phyloP scores from a whole-genome alignment of 1,140 invertebrate species.

The Andricus grossulariae region DNA sequence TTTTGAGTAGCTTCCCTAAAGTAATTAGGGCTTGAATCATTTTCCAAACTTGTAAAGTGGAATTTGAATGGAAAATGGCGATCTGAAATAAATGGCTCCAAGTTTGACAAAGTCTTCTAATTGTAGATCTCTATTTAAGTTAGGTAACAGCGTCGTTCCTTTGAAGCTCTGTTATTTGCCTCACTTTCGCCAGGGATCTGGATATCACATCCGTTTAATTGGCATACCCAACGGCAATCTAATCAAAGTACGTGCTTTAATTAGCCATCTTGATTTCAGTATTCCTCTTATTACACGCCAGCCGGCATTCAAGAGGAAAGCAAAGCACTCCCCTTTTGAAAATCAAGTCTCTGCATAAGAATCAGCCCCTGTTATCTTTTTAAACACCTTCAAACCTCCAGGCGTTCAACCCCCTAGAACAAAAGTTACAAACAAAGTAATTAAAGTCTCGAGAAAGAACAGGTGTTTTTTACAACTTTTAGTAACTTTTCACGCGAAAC shows the following conservation, averaged over 20 bases:
- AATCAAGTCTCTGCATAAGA: constrained; percentile 9
- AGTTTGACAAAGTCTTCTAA: neutral
- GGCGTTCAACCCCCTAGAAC: neutral
- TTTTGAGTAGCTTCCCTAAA: no score
- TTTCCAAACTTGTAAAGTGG: neutral
- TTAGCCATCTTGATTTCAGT: constrained; percentile 19
- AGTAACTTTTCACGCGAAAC: neutral
- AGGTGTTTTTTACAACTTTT: constrained; percentile 13
- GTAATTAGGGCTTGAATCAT: no score
- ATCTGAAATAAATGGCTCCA: neutral
- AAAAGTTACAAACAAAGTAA: constrained; percentile 19
- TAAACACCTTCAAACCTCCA: neutral
- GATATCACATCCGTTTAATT: constrained; percentile 30
- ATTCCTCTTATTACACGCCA: neutral
- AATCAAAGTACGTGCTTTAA: constrained; percentile 30
- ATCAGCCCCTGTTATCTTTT: neutral
- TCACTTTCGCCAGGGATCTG: constrained; percentile 2
- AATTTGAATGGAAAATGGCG: neutral
- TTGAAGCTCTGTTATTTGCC: constrained; percentile 26
- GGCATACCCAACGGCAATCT: constrained; percentile 24
- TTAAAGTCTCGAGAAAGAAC: constrained; percentile 14
- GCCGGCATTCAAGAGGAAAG: neutral
- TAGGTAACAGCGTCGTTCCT: constrained; percentile 11
- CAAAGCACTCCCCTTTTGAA: neutral
- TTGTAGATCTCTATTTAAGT: constrained; percentile 19